Evolutionary conservation across 2,113 vertebrate genomes (phyloP), one percentile per base, ranked within the genome.

Genomic region (Callocephalon fimbriatum): DNA sequence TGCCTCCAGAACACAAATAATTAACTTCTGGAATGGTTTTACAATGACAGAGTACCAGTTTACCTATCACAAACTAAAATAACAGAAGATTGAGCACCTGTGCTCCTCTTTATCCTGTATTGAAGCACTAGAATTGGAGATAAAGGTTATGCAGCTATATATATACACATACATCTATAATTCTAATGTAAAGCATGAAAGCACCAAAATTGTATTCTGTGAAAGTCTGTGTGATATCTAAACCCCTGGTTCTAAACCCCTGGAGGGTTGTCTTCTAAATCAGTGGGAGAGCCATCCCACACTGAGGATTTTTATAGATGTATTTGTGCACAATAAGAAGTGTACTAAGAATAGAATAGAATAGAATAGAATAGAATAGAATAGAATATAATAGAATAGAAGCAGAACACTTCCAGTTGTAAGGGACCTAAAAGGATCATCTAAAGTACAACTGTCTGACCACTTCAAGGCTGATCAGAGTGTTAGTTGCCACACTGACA

Each of bases 101-200:
- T 58, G 20, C 6, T 87, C 83, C 59, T 85, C 40, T 40, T 90
- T 73, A 40, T 40, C 26, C 11, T n/a, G 2, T 59, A 53, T 35
- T 63, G 66, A 47, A 85, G 38, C n/a, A 54, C 11, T 35, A 80
- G 23, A 63, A 68, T 15, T 59, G 31, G 47, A 75, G 6, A 7
- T 79, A 54, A 83, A 88, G 17, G 2, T 35, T 48, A 72, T 6
- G 6, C 19, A 47, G 25, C 29, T 27, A 23, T 5, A 32, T 9
- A 37, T 6, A 12, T 9, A 31, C 1, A 18, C 18, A 29, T 10
- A 51, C 0, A 11, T 19, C 7, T 5, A 15, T 35, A 77, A 63
- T 45, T 78, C 10, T 51, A 35, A 58, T 17, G 5, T 38, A 59
- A 84, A 90, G 27, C 6, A 16, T 4, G 11, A 76, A 68, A 76